These are phyloP conservation scores for Rhagophthalmus giganteus DNA, from an alignment of 2,888 invertebrate genomes.

Conservation along the genomic window DNA sequence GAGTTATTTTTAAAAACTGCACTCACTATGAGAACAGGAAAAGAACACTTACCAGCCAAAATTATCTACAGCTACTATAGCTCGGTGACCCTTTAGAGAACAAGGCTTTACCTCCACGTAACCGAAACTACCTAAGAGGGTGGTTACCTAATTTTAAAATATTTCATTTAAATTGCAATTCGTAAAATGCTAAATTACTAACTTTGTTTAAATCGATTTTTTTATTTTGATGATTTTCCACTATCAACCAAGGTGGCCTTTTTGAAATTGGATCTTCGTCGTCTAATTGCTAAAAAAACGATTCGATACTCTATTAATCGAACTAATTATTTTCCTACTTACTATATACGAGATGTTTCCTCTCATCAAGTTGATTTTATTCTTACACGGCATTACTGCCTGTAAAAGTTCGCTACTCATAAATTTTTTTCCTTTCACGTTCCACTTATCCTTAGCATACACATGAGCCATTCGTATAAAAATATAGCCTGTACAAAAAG, in stretches of 20 bases:
- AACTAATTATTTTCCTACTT: too few species aligned
- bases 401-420: slow-evolving; percentile 60
- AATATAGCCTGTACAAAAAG: slow-evolving; percentile 74
- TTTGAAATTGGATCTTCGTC: slow-evolving; percentile 57
- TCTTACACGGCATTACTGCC: slow-evolving; percentile 57
- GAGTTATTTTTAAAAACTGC: slow-evolving; percentile 13
- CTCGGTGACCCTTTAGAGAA: slow-evolving; percentile 54
- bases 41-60: slow-evolving; percentile 59
- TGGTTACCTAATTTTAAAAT: slow-evolving; percentile 56
- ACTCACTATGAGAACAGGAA: slow-evolving; percentile 14
- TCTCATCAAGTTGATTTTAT: slow-evolving; percentile 65
- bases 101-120: slow-evolving; percentile 65
- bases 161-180: background rate
- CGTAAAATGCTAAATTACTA: slow-evolving; percentile 34
- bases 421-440: slow-evolving; percentile 54
- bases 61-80: slow-evolving; percentile 65
- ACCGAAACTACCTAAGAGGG: slow-evolving; percentile 63
- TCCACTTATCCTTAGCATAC: slow-evolving; percentile 58
- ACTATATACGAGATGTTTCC: slow-evolving; percentile 64
- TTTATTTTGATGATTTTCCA: slow-evolving; percentile 46
- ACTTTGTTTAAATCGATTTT: slow-evolving; percentile 46
- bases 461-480: slow-evolving; percentile 69
- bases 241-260: slow-evolving; percentile 59
- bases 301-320: too few species aligned
- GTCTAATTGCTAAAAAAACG: slow-evolving; percentile 58